Evolutionary conservation across 2,113 vertebrate species (phyloP), one percentile per base, ranked within the genome.

Genomic region (Sula dactylatra): DNA sequence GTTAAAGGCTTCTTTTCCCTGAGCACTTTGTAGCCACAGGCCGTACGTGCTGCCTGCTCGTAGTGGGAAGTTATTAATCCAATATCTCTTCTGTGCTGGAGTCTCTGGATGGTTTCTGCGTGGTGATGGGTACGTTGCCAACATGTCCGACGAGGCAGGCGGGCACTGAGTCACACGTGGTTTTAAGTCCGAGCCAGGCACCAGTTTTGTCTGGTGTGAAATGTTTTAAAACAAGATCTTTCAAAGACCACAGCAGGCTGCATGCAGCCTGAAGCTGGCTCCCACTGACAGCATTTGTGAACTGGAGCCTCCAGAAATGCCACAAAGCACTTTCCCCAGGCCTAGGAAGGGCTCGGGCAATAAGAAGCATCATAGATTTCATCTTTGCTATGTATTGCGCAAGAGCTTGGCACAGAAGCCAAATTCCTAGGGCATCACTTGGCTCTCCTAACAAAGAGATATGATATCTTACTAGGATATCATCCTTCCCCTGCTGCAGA

Each of bases 141-240:
- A 42, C 0, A 0, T 13, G 45, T n/a, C 22, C 5, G 4, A 21
- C 1, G 5, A 55, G 31, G 59, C 3, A 36, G 62, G 31, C 5
- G 1, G 72, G 36, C 44, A 40, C 17, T 5, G 3, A 24, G 49
- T 31, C 27, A 14, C 9, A 3, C 0, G 0, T 4, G 42, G 31
- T 34, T 54, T 71, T 40, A 62, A 42, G 34, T 36, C 44, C 3
- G 8, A 40, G 52, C 42, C 31, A 50, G 49, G 34, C 64, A 14
- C 40, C 21, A 9, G 59, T 55, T 90, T 25, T 50, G 77, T 50
- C 29, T 40, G 31, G 44, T 1, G 10, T 10, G 20, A 79, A 44
- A 7, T 29, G 22, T 26, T 82, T 59, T 90, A 45, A 81, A 66
- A 42, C 3, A 20, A 29, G 29, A 16, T 50, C 20, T 52, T 70